phyloP scores from a whole-genome alignment of 2,797 vertebrate genomes.

The Karalla daura region DNA sequence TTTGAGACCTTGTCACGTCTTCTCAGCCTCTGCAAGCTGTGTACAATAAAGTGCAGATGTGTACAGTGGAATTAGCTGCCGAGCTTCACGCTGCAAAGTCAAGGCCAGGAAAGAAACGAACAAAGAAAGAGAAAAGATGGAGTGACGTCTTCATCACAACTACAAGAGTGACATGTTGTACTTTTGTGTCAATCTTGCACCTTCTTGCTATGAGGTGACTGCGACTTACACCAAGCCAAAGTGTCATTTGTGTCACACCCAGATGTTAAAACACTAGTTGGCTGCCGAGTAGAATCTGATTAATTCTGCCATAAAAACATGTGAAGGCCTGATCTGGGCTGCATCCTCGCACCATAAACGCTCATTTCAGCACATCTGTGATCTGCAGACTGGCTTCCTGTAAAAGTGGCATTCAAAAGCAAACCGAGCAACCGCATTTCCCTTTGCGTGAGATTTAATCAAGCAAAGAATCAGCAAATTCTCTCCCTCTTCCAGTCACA shows the following conservation, averaged over 20 bases:
- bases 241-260: conserved; percentile 7
- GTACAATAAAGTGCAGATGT: no score
- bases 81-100: background rate
- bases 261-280: background rate
- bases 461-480: background rate
- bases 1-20: background rate
- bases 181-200: no score
- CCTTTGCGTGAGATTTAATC: background rate
- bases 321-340: background rate
- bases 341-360: background rate
- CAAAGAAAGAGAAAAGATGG: background rate
- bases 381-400: background rate
- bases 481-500: background rate
- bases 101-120: background rate
- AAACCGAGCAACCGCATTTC: background rate
- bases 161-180: no score
- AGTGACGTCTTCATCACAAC: no score
- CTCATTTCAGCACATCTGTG: background rate
- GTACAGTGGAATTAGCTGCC: background rate
- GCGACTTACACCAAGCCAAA: no score
- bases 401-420: background rate
- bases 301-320: conserved; percentile 15
- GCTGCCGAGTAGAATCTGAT: conserved; percentile 1
- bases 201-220: no score
- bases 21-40: background rate